Evolutionary conservation across 2,888 invertebrate genomes (phyloP).

Genomic region (Amitus sp.): DNA sequence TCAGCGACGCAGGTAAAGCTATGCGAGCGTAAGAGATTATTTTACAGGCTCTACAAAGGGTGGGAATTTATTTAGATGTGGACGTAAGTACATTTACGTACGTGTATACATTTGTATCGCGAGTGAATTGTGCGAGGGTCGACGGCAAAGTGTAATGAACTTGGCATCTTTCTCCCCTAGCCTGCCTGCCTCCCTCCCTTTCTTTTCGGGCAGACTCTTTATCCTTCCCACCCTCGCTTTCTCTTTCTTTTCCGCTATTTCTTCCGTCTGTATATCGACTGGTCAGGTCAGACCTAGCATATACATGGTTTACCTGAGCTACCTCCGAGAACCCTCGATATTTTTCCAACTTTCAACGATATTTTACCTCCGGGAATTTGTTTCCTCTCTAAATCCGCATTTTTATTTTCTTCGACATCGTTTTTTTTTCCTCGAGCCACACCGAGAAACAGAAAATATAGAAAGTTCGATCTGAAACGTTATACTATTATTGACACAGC

Average conservation of each 20-base stretch:
- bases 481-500: too few relatives aligned
- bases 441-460: not conserved
- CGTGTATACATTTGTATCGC: not conserved
- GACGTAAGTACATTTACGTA: not conserved
- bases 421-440: not conserved
- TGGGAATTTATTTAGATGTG: too few relatives aligned
- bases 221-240: not conserved
- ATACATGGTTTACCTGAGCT: not conserved
- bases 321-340: not conserved
- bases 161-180: not conserved
- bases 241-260: not conserved
- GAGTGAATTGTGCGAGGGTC: conserved; percentile 5
- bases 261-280: conserved; percentile 2
- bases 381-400: too few relatives aligned
- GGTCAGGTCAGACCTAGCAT: not conserved
- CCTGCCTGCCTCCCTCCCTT: not conserved
- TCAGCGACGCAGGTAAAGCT: too few relatives aligned
- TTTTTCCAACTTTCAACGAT: too few relatives aligned
- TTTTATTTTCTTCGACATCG: not conserved
- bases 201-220: too few relatives aligned
- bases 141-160: conserved; percentile 4
- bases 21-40: too few relatives aligned
- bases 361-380: too few relatives aligned
- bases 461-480: too few relatives aligned
- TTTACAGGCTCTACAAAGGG: too few relatives aligned